Evolutionary conservation across 2,797 vertebrate genomes (phyloP), one percentile per base, ranked within the genome.

Genomic region (Falco concolor): DNA sequence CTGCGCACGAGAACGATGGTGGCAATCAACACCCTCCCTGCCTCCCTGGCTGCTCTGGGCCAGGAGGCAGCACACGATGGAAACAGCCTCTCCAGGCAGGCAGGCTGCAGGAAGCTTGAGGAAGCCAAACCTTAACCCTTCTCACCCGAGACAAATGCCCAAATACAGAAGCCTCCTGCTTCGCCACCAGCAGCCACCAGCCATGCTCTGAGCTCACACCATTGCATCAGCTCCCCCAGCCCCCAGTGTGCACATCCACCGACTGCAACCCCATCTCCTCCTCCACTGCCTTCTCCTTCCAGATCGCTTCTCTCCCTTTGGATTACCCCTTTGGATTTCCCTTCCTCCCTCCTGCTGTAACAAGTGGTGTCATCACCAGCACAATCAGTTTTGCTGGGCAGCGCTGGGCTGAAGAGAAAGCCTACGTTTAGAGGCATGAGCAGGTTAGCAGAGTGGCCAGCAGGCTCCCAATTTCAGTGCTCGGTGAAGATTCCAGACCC

Each of bases 1-100:
- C 36, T 1, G 0, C 12, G 50, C 38, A 60, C 0, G 0, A 70
- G 30, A 40, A 12, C 0, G 0, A 28, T 0, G 3, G 28, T 47
- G 54, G 40, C 67, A 42, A 68, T 2, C 28, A 24, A 3, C 14
- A 0, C 38, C 25, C 0, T 0, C 67, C 47, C 53, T n/a, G 28
- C 27, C 34, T 59, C 34, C 72, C 34, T 22, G 78, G 25, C 65
- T 13, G 30, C 47, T 40, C 57, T 2, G 13, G 3, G 34, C 57
- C 77, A 82, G 44, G 61, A 47, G 59, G 25, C 50, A 28, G 30
- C 0, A 0, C 3, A 1, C 0, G 0, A 36, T 69, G 59, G 38
- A 45, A 85, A 44, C 30, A 21, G 49, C 64, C 32, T 50, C 72
- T 32, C 22, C 27, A 70, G 74, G 81, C 40, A 69, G 36, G 36